A percentile compares a stretch with the other conserved stretches of the same genome.
Evolutionary conservation across 1,140 invertebrate genomes (phyloP).

Genomic region (Bacillus rossius): DNA sequence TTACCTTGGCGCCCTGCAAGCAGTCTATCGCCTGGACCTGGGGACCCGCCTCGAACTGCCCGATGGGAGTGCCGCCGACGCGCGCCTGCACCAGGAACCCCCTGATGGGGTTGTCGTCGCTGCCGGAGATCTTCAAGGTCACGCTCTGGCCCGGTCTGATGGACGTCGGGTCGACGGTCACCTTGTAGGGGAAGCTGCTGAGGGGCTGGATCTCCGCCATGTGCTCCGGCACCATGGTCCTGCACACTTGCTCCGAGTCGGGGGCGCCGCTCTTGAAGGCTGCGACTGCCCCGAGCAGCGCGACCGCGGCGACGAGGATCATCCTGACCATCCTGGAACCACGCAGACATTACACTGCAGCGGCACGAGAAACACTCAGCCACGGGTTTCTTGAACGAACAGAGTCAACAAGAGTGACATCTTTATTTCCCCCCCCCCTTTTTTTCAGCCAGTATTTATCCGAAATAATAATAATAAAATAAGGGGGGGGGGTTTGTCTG

Average conservation of each 20-base stretch:
- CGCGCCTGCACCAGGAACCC: slow-evolving; percentile 3
- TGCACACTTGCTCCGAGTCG: neutral
- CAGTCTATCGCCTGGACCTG: neutral
- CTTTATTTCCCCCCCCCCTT: too few species aligned
- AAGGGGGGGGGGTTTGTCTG: too few species aligned
- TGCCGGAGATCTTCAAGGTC: neutral
- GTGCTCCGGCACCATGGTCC: neutral
- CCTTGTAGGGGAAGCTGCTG: neutral
- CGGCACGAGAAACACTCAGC: too few species aligned
- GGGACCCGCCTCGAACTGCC: neutral
- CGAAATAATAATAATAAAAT: too few species aligned
- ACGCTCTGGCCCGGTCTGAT: neutral
- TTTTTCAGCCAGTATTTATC: too few species aligned
- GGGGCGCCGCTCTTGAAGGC: neutral
- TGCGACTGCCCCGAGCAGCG: neutral
- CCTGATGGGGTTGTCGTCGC: neutral
- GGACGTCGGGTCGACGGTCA: neutral
- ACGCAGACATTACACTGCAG: too few species aligned
- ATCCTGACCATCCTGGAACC: too few species aligned
- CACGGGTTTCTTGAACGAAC: too few species aligned
- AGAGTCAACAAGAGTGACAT: too few species aligned
- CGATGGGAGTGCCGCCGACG: neutral
- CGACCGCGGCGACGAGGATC: too few species aligned
- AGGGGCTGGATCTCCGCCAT: too few species aligned
- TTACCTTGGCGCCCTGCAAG: neutral